Evolutionary conservation across 2,113 vertebrate genomes (phyloP).

Genomic region (Orycteropus afer): DNA sequence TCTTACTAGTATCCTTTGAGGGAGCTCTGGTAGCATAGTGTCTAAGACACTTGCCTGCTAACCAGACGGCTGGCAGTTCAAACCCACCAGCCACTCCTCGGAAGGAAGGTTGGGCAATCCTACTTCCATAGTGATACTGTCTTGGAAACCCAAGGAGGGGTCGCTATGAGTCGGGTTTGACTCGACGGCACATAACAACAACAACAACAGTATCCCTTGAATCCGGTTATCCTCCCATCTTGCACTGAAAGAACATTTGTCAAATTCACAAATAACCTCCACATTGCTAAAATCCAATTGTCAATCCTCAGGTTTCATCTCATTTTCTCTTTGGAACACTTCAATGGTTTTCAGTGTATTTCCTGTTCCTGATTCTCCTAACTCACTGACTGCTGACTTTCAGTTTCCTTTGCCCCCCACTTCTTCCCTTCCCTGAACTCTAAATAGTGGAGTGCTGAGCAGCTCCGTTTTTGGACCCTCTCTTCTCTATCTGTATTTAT

Average conservation of each 20-base stretch:
- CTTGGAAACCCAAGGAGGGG: too few species aligned
- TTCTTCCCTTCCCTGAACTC: background rate
- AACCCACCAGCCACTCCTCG: too few species aligned
- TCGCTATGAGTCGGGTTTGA: too few species aligned
- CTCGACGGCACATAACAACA: too few species aligned
- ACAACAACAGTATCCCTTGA: background rate
- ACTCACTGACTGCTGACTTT: background rate
- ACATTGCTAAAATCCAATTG: background rate
- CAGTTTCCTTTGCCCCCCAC: background rate
- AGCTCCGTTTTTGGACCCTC: background rate
- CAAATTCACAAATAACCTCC: background rate
- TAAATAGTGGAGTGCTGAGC: background rate
- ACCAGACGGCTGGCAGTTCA: too few species aligned
- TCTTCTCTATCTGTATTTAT: background rate
- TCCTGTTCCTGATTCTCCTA: background rate
- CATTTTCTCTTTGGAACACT: background rate
- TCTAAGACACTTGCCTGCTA: too few species aligned
- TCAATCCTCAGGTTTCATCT: background rate
- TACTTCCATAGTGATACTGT: too few species aligned
- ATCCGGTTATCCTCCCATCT: background rate
- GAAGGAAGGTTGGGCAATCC: too few species aligned
- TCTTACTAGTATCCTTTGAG: background rate
- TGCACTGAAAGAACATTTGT: background rate
- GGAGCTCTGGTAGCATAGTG: too few species aligned
- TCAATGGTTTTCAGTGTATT: background rate